Percentiles rank a stretch among this genome's conserved stretches.
phyloP scores from a whole-genome alignment of 2,888 invertebrate species.

The Eristalinus sepulchralis region DNA sequence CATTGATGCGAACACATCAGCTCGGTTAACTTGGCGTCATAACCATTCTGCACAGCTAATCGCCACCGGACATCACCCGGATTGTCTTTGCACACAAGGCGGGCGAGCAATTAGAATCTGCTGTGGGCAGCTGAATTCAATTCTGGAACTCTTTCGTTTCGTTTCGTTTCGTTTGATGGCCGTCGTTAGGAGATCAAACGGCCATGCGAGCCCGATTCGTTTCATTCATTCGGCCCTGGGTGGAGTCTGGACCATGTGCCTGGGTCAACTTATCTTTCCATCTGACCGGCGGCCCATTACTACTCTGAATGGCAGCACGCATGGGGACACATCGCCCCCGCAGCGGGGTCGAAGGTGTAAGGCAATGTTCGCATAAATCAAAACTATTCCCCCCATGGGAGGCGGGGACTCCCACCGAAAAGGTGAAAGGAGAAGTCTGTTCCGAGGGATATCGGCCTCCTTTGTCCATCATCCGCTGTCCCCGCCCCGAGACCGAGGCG shows the following conservation, averaged over 20 bases:
- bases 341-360: not conserved
- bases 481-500: not conserved
- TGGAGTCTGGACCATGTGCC: not conserved
- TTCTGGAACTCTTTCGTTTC: slow-evolving; percentile 9
- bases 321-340: not conserved
- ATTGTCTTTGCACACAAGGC: not conserved
- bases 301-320: not conserved
- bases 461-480: not conserved
- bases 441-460: not conserved
- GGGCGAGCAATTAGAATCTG: slow-evolving; percentile 15
- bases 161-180: not conserved
- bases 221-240: not conserved
- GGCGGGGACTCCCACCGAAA: not conserved
- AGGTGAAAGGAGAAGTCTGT: not conserved
- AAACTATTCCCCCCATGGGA: not conserved
- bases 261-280: not conserved
- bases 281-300: not conserved
- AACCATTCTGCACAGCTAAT: not conserved
- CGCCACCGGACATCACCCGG: not conserved
- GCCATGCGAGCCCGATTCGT: slow-evolving; percentile 14
- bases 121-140: slow-evolving; percentile 6
- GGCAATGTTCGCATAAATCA: slow-evolving; percentile 5
- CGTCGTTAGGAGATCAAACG: slow-evolving; percentile 13
- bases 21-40: not conserved
- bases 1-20: not conserved